Evolutionary conservation across 1,140 invertebrate species (phyloP).

Genomic region (Apis dorsata): DNA sequence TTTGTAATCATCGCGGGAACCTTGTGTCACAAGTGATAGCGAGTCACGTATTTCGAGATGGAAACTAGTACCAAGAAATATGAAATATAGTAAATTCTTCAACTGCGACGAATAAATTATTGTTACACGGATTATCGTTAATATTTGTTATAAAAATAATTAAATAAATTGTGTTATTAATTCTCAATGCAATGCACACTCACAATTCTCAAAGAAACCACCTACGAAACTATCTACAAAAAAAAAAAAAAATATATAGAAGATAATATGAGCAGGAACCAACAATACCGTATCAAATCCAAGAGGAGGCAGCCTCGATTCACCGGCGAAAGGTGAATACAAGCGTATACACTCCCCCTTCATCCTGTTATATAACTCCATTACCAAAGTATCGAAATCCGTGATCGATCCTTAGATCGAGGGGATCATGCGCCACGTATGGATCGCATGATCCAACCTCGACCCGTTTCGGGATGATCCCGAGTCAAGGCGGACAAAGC

Average conservation of each 20-base stretch:
- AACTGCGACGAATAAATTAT: too few relatives aligned
- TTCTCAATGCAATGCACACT: too few relatives aligned
- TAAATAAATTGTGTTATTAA: too few relatives aligned
- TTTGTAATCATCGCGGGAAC: neutral
- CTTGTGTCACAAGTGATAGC: neutral
- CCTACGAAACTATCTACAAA: accelerated
- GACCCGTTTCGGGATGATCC: conserved; percentile 25
- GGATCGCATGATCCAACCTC: conserved; percentile 8
- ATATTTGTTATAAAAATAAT: too few relatives aligned
- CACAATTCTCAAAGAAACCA: neutral
- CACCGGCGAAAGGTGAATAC: neutral
- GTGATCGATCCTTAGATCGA: neutral
- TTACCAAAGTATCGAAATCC: conserved; percentile 33
- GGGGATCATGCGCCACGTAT: neutral
- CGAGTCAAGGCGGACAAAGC: conserved; percentile 28
- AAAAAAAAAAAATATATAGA: neutral
- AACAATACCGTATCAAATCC: conserved; percentile 16
- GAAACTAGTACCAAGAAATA: neutral
- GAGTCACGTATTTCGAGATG: neutral
- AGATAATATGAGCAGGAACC: neutral
- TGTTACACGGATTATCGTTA: too few relatives aligned
- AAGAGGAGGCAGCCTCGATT: neutral
- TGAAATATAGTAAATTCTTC: too few relatives aligned
- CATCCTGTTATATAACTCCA: conserved; percentile 9
- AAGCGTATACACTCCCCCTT: neutral